Evolutionary conservation across 2,113 vertebrate species (phyloP).

Genomic region (Fregata magnificens): DNA sequence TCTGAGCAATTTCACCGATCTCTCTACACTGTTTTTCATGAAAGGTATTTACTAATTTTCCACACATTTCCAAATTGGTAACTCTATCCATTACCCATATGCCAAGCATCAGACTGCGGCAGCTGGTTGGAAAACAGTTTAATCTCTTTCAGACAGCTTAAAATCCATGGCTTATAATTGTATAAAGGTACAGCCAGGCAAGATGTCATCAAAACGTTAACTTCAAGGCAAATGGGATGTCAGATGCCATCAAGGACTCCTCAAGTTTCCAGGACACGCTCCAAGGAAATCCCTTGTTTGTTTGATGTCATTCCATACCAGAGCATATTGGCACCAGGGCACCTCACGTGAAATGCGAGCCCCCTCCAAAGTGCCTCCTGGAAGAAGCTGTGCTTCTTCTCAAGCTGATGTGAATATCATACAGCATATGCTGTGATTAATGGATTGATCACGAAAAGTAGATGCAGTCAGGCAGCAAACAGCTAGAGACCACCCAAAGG

Average conservation of each 20-base stretch:
- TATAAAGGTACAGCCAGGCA: background rate
- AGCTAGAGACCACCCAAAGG: background rate
- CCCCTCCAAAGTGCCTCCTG: background rate
- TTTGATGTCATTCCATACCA: slow-evolving; percentile 22
- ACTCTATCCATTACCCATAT: background rate
- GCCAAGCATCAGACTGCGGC: background rate
- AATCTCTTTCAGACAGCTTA: slow-evolving; percentile 24
- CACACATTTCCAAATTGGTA: background rate
- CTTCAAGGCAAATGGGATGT: slow-evolving; percentile 22
- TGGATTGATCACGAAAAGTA: background rate
- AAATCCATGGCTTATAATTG: background rate
- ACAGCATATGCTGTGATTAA: background rate
- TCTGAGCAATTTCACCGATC: background rate
- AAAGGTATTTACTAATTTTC: background rate
- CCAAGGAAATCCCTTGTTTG: slow-evolving; percentile 6
- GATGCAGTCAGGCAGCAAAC: background rate
- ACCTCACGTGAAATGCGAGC: background rate
- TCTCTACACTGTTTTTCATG: background rate
- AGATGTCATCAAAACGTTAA: slow-evolving; percentile 44
- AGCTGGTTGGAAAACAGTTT: slow-evolving; percentile 27
- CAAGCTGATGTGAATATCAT: background rate
- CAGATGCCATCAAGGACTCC: background rate
- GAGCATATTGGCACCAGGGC: slow-evolving; percentile 1
- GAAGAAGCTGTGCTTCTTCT: background rate
- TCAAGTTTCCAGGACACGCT: slow-evolving; percentile 3